A percentile compares a stretch with the other conserved stretches of the same genome.
phyloP scores from a whole-genome alignment of 2,888 invertebrate genomes.

The Xanthostigma xanthostigma region DNA sequence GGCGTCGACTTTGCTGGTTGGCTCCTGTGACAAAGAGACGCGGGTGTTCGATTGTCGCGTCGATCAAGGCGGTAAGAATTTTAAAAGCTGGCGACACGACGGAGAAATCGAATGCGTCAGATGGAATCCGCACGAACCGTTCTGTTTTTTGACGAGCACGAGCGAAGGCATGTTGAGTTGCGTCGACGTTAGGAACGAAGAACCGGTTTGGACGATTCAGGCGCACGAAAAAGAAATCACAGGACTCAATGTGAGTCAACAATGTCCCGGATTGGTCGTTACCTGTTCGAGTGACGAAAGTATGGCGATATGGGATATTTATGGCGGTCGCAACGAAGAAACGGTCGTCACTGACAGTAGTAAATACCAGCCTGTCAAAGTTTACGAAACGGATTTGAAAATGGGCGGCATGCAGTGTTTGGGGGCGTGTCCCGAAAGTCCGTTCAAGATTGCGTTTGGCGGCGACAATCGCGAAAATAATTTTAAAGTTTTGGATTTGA shows the following conservation, averaged over 20 bases:
- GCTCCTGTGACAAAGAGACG: constrained; percentile 67
- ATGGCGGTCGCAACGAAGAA: constrained; percentile 18
- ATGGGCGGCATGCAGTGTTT: constrained; percentile 62
- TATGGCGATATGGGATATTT: constrained; percentile 76
- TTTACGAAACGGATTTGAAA: constrained; percentile 37
- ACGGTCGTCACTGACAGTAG: constrained; percentile 18
- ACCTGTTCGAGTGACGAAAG: constrained; percentile 66
- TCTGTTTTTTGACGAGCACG: constrained; percentile 56
- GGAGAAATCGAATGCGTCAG: constrained; percentile 75
- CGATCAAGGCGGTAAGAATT: constrained; percentile 28
- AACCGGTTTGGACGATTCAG: constrained; percentile 52
- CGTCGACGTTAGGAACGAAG: constrained; percentile 54
- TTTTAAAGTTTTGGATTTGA: constrained; percentile 51
- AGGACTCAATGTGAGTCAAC: constrained; percentile 57
- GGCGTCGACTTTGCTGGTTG: constrained; percentile 66
- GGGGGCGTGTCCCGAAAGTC: constrained; percentile 64
- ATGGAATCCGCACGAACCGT: constrained; percentile 72
- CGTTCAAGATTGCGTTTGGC: constrained; percentile 66
- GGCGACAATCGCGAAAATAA: constrained; percentile 71
- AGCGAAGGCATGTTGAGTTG: constrained; percentile 52
- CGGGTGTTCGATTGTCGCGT: constrained; percentile 70
- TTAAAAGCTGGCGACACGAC: constrained; percentile 54
- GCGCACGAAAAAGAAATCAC: constrained; percentile 79
- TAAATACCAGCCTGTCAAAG: constrained; percentile 24
- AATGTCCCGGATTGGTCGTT: constrained; percentile 59